Evolutionary conservation across 2,888 invertebrate species (phyloP).

Genomic region (Nomada fucata): DNA sequence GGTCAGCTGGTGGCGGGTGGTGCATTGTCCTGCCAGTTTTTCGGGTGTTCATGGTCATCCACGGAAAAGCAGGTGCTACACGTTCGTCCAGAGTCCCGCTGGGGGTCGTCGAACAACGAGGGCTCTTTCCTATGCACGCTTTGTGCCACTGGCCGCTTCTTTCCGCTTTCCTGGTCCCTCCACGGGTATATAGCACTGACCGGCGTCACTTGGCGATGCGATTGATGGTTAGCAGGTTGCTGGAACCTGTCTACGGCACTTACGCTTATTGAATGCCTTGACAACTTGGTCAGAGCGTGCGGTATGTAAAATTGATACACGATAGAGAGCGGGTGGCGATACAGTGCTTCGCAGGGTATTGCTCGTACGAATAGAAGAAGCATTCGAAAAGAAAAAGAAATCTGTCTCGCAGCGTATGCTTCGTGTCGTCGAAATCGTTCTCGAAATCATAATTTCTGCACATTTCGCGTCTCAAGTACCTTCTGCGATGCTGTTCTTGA

Average conservation of each 20-base stretch:
- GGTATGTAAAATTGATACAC: background rate
- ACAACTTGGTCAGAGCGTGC: background rate
- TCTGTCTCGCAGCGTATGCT: too few relatives aligned
- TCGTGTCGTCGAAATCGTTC: too few relatives aligned
- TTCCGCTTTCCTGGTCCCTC: constrained; percentile 41
- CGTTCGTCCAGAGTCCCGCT: constrained; percentile 46
- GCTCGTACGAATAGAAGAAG: too few relatives aligned
- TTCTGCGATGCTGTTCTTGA: too few relatives aligned
- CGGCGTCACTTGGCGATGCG: constrained; percentile 53
- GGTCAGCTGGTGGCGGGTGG: constrained; percentile 79
- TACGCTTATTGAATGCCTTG: constrained; percentile 18
- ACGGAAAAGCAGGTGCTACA: constrained; percentile 63
- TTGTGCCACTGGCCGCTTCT: constrained; percentile 18
- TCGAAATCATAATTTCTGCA: too few relatives aligned
- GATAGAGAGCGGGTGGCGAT: too few relatives aligned
- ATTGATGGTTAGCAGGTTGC: constrained; percentile 57
- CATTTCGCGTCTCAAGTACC: too few relatives aligned
- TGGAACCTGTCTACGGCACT: constrained; percentile 45
- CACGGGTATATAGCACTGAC: constrained; percentile 37
- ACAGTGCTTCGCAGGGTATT: too few relatives aligned
- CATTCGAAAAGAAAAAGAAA: too few relatives aligned
- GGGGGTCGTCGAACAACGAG: constrained; percentile 51
- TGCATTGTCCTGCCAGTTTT: constrained; percentile 77
- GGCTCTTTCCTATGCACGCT: constrained; percentile 21
- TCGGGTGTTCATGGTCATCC: constrained; percentile 54